Percentiles rank a stretch among this genome's conserved stretches.
phyloP scores from a whole-genome alignment of 2,113 vertebrate species.

The Neotoma lepida region DNA sequence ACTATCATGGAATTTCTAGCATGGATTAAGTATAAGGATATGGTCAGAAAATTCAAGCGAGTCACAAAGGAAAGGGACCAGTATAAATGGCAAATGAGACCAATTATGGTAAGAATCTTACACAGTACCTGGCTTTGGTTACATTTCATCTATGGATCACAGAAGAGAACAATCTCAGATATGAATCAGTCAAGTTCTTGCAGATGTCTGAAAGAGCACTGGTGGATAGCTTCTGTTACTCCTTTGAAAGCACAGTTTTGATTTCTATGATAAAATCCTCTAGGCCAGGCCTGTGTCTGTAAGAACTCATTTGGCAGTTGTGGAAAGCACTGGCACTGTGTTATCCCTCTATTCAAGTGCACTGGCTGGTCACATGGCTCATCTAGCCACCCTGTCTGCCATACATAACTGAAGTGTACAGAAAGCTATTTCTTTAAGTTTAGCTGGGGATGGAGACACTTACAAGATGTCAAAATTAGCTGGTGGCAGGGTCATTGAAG shows the following conservation, averaged over 20 bases:
- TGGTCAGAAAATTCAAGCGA: background rate
- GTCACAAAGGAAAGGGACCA: background rate
- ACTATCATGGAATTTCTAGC: background rate
- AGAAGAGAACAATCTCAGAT: background rate
- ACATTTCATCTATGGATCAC: background rate
- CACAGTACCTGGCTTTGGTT: background rate
- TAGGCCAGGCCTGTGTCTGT: background rate
- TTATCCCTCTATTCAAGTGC: background rate
- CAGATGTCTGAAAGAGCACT: background rate
- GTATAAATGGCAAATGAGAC: background rate
- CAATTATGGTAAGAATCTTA: background rate
- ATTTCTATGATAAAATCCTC: background rate
- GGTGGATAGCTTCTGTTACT: background rate
- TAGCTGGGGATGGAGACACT: background rate
- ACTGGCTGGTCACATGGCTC: background rate
- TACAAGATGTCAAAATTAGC: background rate
- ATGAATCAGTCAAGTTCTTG: background rate
- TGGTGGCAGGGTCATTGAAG: background rate
- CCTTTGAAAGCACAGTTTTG: background rate
- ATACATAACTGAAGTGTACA: background rate
- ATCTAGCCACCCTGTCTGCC: background rate
- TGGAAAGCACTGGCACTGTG: fast-evolving
- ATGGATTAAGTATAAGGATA: background rate
- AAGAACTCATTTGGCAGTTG: background rate
- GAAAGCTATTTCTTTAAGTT: background rate